These are phyloP conservation scores for Heterochromis multidens DNA, from an alignment of 2,113 vertebrate genomes.

Conservation along the genomic window DNA sequence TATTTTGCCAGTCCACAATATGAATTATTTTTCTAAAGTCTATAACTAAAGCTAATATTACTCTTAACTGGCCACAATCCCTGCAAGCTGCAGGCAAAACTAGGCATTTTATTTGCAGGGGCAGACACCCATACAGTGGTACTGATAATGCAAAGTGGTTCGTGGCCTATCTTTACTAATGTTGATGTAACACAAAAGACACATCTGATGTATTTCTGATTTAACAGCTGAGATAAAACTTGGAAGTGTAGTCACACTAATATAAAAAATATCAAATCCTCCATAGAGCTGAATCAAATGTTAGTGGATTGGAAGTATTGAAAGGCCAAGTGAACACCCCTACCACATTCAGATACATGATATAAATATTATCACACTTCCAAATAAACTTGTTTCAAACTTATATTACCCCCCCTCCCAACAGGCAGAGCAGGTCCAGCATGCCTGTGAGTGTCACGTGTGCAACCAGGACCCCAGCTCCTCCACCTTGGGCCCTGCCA, in stretches of 20 bases:
- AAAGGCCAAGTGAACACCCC: background rate
- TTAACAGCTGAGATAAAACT: background rate
- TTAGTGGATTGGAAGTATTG: background rate
- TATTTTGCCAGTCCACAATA: background rate
- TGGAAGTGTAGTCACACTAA: background rate
- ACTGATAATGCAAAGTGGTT: too few relatives aligned
- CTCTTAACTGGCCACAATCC: background rate
- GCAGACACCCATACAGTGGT: background rate
- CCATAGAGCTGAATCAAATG: background rate
- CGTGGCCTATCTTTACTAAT: too few relatives aligned
- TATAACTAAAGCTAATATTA: background rate
- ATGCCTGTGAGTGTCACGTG: constrained; percentile 93
- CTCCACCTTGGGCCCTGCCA: constrained; percentile 77
- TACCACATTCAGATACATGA: background rate
- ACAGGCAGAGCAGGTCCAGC: constrained; percentile 84
- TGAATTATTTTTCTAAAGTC: background rate
- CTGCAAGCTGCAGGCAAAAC: background rate
- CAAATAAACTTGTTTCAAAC: background rate
- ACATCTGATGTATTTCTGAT: background rate
- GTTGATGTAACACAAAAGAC: background rate
- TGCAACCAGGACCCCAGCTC: constrained; percentile 91
- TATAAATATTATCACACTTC: background rate
- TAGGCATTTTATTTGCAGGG: background rate
- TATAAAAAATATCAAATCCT: background rate
- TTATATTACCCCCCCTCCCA: constrained; percentile 7